A percentile compares a stretch with the other conserved stretches of the same genome.
Evolutionary conservation across 2,888 invertebrate species (phyloP).

Genomic region (Melanargia galathea): DNA sequence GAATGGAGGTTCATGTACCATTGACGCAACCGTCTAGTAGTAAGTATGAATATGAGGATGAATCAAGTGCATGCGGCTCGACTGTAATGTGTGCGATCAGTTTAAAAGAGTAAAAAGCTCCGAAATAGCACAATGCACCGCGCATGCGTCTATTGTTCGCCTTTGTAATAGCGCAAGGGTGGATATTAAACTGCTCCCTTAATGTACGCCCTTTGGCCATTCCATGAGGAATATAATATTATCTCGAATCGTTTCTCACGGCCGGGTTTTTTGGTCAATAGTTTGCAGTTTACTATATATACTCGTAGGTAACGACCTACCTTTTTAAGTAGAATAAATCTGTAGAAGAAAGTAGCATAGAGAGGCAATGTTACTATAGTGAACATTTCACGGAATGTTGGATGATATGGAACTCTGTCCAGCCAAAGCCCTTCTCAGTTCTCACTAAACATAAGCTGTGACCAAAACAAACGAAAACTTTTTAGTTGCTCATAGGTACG

Average conservation of each 20-base stretch:
- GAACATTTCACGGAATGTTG: too few relatives aligned
- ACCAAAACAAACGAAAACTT: too few relatives aligned
- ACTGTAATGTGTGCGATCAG: conserved; percentile 9
- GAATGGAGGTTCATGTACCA: too few relatives aligned
- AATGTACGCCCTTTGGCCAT: conserved; percentile 50
- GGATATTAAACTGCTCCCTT: conserved; percentile 57
- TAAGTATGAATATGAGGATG: too few relatives aligned
- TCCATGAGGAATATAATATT: conserved; percentile 46
- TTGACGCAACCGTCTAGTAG: too few relatives aligned
- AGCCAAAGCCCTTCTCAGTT: too few relatives aligned
- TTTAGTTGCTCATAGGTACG: too few relatives aligned
- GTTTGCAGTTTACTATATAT: background rate
- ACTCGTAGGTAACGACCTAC: too few relatives aligned
- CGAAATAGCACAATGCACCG: conserved; percentile 56
- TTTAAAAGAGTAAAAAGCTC: conserved; percentile 42
- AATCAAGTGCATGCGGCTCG: background rate
- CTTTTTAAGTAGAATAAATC: background rate
- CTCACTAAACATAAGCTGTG: too few relatives aligned
- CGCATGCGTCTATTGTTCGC: conserved; percentile 61
- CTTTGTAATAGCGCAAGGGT: conserved; percentile 49
- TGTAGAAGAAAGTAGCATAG: background rate
- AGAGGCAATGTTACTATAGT: background rate
- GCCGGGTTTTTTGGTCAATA: background rate
- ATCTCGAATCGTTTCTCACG: conserved; percentile 52
- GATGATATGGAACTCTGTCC: too few relatives aligned